Evolutionary conservation across 2,888 invertebrate genomes (phyloP).

Genomic region (Norana najaformis): DNA sequence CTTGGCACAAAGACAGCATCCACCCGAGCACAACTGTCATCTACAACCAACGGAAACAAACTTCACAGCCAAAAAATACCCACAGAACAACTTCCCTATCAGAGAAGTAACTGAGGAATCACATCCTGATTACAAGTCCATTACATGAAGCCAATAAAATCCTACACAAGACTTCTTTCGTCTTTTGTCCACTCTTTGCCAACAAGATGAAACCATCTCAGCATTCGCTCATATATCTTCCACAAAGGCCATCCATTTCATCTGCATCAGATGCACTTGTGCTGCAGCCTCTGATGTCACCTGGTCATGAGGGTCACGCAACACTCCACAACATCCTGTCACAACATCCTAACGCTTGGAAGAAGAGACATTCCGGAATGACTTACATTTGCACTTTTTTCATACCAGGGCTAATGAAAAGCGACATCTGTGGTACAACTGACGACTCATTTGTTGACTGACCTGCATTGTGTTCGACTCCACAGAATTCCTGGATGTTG

Average conservation of each 20-base stretch:
- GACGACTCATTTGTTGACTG: background rate
- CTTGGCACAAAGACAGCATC: constrained; percentile 28
- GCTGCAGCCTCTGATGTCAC: no score
- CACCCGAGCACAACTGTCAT: constrained; percentile 25
- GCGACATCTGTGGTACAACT: background rate
- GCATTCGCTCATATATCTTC: no score
- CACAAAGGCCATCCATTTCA: no score
- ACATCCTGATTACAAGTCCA: background rate
- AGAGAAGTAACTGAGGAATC: background rate
- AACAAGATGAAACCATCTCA: no score
- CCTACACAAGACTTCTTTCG: background rate
- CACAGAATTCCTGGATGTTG: constrained; percentile 28
- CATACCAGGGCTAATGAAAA: background rate
- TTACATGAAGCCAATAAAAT: background rate
- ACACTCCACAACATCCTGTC: background rate
- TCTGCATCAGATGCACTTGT: no score
- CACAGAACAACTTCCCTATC: background rate
- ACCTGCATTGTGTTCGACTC: constrained; percentile 27
- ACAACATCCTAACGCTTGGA: no score
- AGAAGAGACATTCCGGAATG: background rate
- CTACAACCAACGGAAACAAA: constrained; percentile 3
- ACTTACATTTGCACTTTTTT: background rate
- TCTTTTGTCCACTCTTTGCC: no score
- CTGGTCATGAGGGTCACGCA: no score
- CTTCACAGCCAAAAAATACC: background rate